Evolutionary conservation across 2,888 invertebrate genomes (phyloP).

Genomic region (Polylopha cassiicola): DNA sequence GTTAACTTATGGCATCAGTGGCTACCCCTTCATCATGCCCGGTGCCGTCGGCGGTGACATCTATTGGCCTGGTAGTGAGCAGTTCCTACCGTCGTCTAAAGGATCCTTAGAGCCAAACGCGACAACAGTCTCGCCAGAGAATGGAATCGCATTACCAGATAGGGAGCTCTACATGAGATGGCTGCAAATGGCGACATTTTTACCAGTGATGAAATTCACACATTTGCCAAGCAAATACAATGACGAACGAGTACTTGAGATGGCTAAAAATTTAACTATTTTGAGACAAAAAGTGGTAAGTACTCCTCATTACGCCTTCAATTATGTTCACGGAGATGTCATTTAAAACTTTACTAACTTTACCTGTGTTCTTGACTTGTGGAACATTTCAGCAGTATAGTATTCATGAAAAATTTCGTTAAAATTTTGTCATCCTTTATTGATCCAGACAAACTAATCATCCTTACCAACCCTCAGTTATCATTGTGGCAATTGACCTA

Average conservation of each 20-base stretch:
- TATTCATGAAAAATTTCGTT: too few species aligned
- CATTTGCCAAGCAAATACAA: constrained; percentile 93
- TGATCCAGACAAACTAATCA: too few species aligned
- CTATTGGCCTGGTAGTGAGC: constrained; percentile 78
- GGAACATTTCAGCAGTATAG: too few species aligned
- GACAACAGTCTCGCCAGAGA: constrained; percentile 55
- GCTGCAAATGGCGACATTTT: constrained; percentile 92
- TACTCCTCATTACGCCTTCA: too few species aligned
- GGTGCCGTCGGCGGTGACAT: constrained; percentile 96
- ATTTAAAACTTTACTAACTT: too few species aligned
- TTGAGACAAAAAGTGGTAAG: constrained; percentile 84
- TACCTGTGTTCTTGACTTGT: too few species aligned
- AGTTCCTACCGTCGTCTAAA: constrained; percentile 72
- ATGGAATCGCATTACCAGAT: constrained; percentile 79
- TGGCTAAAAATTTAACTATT: constrained; percentile 84
- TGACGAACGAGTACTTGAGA: constrained; percentile 84
- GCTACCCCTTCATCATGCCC: constrained; percentile 95
- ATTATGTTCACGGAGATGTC: too few species aligned
- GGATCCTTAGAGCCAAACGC: constrained; percentile 50
- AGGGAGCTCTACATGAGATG: constrained; percentile 92
- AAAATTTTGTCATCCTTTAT: too few species aligned
- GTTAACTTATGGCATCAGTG: constrained; percentile 91
- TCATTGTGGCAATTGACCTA: too few species aligned
- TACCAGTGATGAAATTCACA: constrained; percentile 95
- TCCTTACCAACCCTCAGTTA: too few species aligned